Base-by-base conservation (phyloP, 2,797 vertebrate species). In the Hozukius guyotensis region DNA sequence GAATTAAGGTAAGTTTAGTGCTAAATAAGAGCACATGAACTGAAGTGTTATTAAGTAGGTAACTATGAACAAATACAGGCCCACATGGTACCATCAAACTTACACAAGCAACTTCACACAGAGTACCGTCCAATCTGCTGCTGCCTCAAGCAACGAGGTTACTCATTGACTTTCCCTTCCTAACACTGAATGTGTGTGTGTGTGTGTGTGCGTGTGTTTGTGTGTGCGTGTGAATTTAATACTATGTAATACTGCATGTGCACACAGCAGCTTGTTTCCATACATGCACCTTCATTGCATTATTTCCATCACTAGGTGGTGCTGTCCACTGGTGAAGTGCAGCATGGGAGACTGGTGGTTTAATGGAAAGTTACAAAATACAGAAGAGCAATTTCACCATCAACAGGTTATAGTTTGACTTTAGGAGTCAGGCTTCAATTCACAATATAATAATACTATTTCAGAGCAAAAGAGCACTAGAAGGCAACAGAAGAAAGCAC, bases 251-350 rank as follows among this genome's bases (percentile, higher is more conserved):
- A 57, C 24, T 57, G 13, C 2, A 16, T 25, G 42, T 46, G 16
- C 42, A 18, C 38, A 13, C 13, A 27, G 12, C 55, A 65, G 12
- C 6, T n/a, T 46, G 42, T 46, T 46, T 46, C 42, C 1, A 49
- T 20, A 49, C 46, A n/a, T 6, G 10, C 2, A 72, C 36, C 24
- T 63, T 66, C 63, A 70, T 1, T 49, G 4, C 16, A 52, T 1
- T 3, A 10, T 2, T 9, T 22, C 9, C 8, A 12, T 2, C 92
- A 88, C 78, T 66, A 85, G 93, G 70, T 88, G 89, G 84, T 31
- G 84, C 75, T 82, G 75, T 80, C 32, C 22, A 32, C 78, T 22
- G 5, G 1, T 8, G 0, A 24, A 56, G 6, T 20, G 62, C 25
- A 52, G 14, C 4, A 6, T 9, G 3, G 6, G 32, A 42, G 18